These are phyloP conservation scores for Polylopha cassiicola DNA, from an alignment of 2,888 invertebrate species.

Conservation along the genomic window DNA sequence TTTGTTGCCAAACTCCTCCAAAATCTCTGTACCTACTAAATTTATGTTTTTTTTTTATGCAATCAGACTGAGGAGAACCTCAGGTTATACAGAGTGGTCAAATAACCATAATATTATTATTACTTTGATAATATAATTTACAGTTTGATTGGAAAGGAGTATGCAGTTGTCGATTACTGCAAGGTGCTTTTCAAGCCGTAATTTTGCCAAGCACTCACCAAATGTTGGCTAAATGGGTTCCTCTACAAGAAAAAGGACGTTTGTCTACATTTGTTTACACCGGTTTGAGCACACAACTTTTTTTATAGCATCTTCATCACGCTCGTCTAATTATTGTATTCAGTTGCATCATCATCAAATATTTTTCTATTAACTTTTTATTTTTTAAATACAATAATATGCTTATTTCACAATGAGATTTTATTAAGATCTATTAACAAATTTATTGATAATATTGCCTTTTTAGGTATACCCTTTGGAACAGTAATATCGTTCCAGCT, in stretches of 20 bases:
- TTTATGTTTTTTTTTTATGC: too few relatives aligned
- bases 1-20: too few relatives aligned
- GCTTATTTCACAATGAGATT: too few relatives aligned
- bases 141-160: slow-evolving; percentile 18
- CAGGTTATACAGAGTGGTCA: too few relatives aligned
- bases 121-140: neutral
- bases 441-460: neutral
- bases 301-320: neutral
- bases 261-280: slow-evolving; percentile 10
- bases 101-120: neutral
- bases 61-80: too few relatives aligned
- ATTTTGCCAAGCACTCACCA: slow-evolving; percentile 10
- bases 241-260: slow-evolving; percentile 8
- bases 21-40: too few relatives aligned
- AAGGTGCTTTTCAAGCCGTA: slow-evolving; percentile 11
- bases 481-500: slow-evolving; percentile 66
- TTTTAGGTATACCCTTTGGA: slow-evolving; percentile 10
- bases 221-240: slow-evolving; percentile 12
- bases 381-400: neutral
- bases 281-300: neutral
- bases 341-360: neutral
- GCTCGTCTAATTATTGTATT: neutral
- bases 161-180: slow-evolving; percentile 11
- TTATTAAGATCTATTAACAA: neutral
- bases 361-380: neutral